These are phyloP conservation scores for Cataglyphis rosenhaueri DNA, from an alignment of 2,888 invertebrate species.

Conservation along the genomic window DNA sequence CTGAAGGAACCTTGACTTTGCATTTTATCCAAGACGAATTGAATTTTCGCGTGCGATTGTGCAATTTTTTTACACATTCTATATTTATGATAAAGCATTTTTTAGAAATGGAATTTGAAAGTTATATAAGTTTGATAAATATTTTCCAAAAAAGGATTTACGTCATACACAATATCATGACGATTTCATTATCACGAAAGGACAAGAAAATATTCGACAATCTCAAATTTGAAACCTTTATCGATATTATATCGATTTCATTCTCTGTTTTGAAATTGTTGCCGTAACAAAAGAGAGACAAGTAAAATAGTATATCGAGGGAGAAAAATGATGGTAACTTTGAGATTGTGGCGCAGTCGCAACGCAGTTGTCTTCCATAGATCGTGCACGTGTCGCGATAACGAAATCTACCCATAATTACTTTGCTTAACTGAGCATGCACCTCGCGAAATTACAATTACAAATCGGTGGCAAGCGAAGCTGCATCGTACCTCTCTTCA, in stretches of 20 bases:
- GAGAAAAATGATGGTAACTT: not conserved
- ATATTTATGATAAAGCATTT: not conserved
- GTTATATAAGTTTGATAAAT: not conserved
- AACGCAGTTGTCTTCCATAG: slow-evolving; percentile 25
- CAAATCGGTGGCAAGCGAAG: slow-evolving; percentile 66
- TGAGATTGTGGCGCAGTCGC: not conserved
- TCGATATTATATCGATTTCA: not conserved
- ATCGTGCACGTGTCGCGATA: slow-evolving; percentile 63
- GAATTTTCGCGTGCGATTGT: slow-evolving; percentile 31
- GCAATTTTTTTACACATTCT: slow-evolving; percentile 26
- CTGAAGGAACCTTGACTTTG: slow-evolving; percentile 43
- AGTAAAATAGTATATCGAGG: not conserved
- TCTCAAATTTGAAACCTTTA: not conserved
- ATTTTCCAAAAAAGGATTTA: not conserved
- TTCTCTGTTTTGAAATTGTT: not conserved
- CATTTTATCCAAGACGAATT: slow-evolving; percentile 35
- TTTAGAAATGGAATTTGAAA: not conserved
- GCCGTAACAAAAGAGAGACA: slow-evolving; percentile 7
- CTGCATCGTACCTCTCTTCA: slow-evolving; percentile 63
- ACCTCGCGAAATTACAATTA: slow-evolving; percentile 75
- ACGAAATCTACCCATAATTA: slow-evolving; percentile 72
- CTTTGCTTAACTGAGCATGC: slow-evolving; percentile 72
- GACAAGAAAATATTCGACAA: not conserved
- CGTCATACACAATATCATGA: not conserved
- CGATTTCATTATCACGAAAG: not conserved